Evolutionary conservation across 2,113 vertebrate genomes (phyloP).

Genomic region (Perca fluviatilis): DNA sequence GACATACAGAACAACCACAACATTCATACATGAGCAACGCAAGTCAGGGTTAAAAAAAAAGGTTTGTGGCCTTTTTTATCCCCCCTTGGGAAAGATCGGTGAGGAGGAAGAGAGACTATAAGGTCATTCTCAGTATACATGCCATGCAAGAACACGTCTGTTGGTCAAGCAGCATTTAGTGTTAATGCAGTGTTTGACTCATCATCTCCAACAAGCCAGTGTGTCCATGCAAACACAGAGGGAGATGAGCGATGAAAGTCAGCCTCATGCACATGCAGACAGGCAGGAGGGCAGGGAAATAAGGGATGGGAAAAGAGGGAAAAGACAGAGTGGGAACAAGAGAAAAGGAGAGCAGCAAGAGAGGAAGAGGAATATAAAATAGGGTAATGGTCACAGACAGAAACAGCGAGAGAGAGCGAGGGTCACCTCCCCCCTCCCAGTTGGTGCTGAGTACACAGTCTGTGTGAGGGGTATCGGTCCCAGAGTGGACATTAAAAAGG

Average conservation of each 20-base stretch:
- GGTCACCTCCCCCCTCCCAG: conserved; percentile 84
- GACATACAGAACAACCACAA: conserved; percentile 68
- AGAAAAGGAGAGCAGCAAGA: conserved; percentile 50
- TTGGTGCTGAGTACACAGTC: conserved; percentile 80
- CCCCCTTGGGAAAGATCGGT: conserved; percentile 32
- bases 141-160: conserved; percentile 70
- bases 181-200: conserved; percentile 54
- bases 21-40: conserved; percentile 78
- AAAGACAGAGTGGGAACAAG: conserved; percentile 59
- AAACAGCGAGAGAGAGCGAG: conserved; percentile 75
- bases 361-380: conserved; percentile 64
- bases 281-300: conserved; percentile 64
- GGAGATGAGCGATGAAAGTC: conserved; percentile 65
- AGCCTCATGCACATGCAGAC: conserved; percentile 75
- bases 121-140: conserved; percentile 61
- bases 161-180: conserved; percentile 35
- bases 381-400: conserved; percentile 71
- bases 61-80: conserved; percentile 63
- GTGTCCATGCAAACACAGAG: conserved; percentile 72
- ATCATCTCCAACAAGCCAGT: conserved; percentile 62
- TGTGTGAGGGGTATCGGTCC: conserved; percentile 78
- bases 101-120: conserved; percentile 53
- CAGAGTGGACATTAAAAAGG: conserved; percentile 76
- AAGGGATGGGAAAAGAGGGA: conserved; percentile 56
- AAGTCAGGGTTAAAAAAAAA: conserved; percentile 72